A percentile compares a stretch with the other conserved stretches of the same genome.
phyloP scores from a whole-genome alignment of 2,888 invertebrate genomes.

The Drosophila eohydei region DNA sequence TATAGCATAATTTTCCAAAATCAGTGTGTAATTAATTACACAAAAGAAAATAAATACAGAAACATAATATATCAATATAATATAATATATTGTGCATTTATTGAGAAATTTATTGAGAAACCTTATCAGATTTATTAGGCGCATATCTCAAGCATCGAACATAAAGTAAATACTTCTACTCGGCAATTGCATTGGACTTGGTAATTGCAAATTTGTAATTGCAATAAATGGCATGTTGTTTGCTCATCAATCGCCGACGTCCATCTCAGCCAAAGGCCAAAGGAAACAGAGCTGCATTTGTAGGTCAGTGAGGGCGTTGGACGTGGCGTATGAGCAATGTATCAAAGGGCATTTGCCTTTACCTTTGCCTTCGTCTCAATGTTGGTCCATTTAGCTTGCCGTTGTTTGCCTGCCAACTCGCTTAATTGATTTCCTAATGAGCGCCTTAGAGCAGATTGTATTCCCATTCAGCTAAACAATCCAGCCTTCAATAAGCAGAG shows the following conservation, averaged over 20 bases:
- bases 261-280: not conserved
- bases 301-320: constrained; percentile 15
- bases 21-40: not conserved
- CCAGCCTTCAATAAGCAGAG: constrained; percentile 51
- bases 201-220: constrained; percentile 28
- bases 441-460: constrained; percentile 11
- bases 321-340: constrained; percentile 39
- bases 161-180: constrained; percentile 10
- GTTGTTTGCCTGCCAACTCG: constrained; percentile 19
- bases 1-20: not conserved
- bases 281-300: constrained; percentile 16
- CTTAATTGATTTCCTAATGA: constrained; percentile 69
- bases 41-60: not conserved
- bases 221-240: constrained; percentile 49
- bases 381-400: constrained; percentile 18
- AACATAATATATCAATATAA: not conserved
- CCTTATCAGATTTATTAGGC: not conserved
- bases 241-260: constrained; percentile 21
- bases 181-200: constrained; percentile 15
- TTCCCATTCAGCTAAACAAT: constrained; percentile 6
- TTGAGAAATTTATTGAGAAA: not conserved
- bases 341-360: constrained; percentile 5
- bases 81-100: not conserved
- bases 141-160: not conserved
- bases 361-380: not conserved